Percentiles rank a stretch among this genome's conserved stretches.
These are phyloP conservation scores for Enteromius viviparus DNA, from an alignment of 2,797 vertebrate genomes.

Conservation along the genomic window DNA sequence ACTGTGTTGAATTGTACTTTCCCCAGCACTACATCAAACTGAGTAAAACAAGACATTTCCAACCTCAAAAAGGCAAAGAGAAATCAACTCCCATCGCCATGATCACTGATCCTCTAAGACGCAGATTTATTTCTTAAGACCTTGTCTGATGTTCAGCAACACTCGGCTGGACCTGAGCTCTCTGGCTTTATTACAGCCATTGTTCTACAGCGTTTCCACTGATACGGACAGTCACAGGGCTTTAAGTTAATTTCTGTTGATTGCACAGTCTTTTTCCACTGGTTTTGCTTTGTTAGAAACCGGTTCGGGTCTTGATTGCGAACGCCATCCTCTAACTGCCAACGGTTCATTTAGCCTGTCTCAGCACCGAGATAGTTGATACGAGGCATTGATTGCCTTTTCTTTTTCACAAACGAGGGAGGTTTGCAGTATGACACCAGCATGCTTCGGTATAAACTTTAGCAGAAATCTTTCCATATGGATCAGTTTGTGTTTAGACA, in stretches of 20 bases:
- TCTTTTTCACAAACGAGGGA: slow-evolving; percentile 62
- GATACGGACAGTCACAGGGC: slow-evolving; percentile 32
- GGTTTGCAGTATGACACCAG: slow-evolving; percentile 76
- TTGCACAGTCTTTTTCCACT: slow-evolving; percentile 61
- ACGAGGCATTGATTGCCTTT: slow-evolving; percentile 74
- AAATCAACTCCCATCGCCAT: neutral
- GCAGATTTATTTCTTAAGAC: slow-evolving; percentile 1
- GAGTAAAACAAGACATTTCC: neutral
- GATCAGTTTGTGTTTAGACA: slow-evolving; percentile 66
- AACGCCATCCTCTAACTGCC: slow-evolving; percentile 69
- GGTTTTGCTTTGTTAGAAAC: slow-evolving; percentile 66
- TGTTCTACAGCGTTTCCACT: slow-evolving; percentile 23
- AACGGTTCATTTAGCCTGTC: slow-evolving; percentile 70
- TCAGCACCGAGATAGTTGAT: slow-evolving; percentile 76
- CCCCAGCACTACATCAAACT: neutral
- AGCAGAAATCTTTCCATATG: slow-evolving; percentile 77
- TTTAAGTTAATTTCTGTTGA: slow-evolving; percentile 61
- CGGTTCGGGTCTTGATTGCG: slow-evolving; percentile 73
- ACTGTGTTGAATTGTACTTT: neutral
- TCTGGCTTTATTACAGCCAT: slow-evolving; percentile 31
- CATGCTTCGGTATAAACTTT: slow-evolving; percentile 72
- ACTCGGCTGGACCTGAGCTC: neutral
- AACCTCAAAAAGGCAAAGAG: neutral
- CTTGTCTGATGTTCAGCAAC: slow-evolving; percentile 3
- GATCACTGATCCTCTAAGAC: slow-evolving; percentile 7